Base-by-base conservation (phyloP, 2,888 invertebrate species). In the Protula sp. region DNA sequence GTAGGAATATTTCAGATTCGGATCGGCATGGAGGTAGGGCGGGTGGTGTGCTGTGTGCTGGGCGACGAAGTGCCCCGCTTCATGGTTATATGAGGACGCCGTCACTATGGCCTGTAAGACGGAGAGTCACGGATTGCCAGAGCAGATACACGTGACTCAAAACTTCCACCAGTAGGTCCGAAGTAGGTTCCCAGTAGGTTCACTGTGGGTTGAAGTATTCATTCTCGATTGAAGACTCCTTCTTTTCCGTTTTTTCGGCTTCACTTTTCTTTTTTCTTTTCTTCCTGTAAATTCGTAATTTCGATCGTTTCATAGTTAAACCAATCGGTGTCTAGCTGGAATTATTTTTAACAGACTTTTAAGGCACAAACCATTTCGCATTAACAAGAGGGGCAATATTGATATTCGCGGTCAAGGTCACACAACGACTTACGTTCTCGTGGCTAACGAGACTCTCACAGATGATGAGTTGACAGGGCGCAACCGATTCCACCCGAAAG, bases 101-200 rank as follows among this genome's bases (percentile, higher is more conserved):
- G 75, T 74, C 4, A 75, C 71, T 57, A 69, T 74, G 3, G 75
- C 76, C 1, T 73, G 72, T 24, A 59, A 71, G 5, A 73, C 76
- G 73, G 76, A 76, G 64, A 75, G 75, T 58, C 73, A 76, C 51
- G 73, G 74, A 0, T 47, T 65, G 0, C 72, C 74, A 0, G 72
- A 68, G 19, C 64, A 68, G 38, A 70, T 74, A 26, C 74, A 74
- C 57, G 45, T 73, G 50, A 73, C 71, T 55, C 61, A 65, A 3
- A 64, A 64, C 14, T 72, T 71, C 1, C 64, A 67, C 57, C 67
- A 67, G 73, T 75, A 27, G 58, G 65, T 60, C n/a, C n/a, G n/a
- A n/a, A n/a, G n/a, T n/a, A n/a, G n/a, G n/a, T n/a, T n/a, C n/a
- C n/a, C n/a, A n/a, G n/a, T n/a, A n/a, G n/a, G n/a, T n/a, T n/a